Conservation (phyloP, 2,888 invertebrate species). For the Cephus sareptanus region DNA sequence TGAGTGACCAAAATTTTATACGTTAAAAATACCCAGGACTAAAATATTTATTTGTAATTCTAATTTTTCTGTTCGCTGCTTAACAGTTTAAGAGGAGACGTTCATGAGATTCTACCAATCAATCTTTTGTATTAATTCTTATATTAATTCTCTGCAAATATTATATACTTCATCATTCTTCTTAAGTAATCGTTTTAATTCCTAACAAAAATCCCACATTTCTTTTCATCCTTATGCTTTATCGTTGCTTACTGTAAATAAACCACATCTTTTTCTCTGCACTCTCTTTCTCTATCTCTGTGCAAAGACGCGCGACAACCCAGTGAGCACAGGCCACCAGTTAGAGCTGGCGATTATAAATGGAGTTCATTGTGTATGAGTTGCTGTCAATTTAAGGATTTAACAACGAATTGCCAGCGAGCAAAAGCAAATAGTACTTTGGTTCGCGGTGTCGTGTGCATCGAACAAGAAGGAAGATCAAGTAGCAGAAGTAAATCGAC, state of each 20-base stretch:
- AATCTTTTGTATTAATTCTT: background rate
- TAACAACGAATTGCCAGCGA: conserved; percentile 45
- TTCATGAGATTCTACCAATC: no score
- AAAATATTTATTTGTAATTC: no score
- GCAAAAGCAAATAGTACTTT: conserved; percentile 11
- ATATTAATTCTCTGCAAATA: background rate
- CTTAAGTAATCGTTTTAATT: background rate
- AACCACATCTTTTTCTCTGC: background rate
- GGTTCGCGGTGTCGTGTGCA: background rate
- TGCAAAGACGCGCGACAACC: background rate
- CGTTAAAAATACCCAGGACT: background rate
- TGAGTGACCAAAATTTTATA: background rate
- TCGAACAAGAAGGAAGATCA: background rate
- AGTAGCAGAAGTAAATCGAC: background rate
- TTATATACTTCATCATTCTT: background rate
- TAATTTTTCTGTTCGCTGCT: no score
- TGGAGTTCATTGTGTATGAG: conserved; percentile 63
- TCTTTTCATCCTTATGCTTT: background rate
- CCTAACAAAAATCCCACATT: background rate
- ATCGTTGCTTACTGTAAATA: background rate
- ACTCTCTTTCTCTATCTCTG: background rate
- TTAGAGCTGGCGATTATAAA: conserved; percentile 59
- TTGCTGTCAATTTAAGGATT: conserved; percentile 63
- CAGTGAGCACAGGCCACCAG: conserved; percentile 51
- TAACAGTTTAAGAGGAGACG: no score